Evolutionary conservation across 2,797 vertebrate species (phyloP), one percentile per base, ranked within the genome.

Genomic region (Chrysocyon brachyurus): DNA sequence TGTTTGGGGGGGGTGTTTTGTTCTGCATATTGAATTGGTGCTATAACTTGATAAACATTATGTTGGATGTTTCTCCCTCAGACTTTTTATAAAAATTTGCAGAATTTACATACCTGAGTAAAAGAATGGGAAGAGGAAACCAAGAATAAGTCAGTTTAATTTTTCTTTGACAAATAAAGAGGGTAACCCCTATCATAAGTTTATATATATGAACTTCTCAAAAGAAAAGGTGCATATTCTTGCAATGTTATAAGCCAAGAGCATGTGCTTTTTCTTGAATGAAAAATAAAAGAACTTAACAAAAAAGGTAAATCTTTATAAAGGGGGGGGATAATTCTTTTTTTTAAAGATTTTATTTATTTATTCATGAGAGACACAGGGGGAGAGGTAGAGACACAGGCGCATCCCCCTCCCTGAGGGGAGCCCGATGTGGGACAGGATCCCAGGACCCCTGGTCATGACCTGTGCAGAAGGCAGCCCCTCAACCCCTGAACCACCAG

Each of bases 281-380:
- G 93, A 98, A 95, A 98, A 98, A 97, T 95, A 97, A 97, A 98
- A 97, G 78, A 96, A 95, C 75, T 89, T 89, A 82, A 54, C 59
- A 96, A 93, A 94, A 56, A 85, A 36, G 94, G 93, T 49, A 92
- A 96, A 96, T 83, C 52, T 82, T 95, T 24, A 57, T 36, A 33
- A 19, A 33, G 17, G 9, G 17, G n/a, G 6, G 66, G 17, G n/a
- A 10, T 33, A 10, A 68, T 68, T 68, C 66, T 68, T 68, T 46
- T 46, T 46, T 46, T 46, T 8, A 7, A 7, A 7, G 7, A 46
- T 46, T 46, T 46, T 46, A 46, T 46, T 46, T 46, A 46, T 46
- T 46, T 46, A 46, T 46, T 46, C 40, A 8, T 46, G 40, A 46
- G 40, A 46, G 40, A 46, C 40, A 40, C 40, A 40, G 40, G 40